These are phyloP conservation scores for Perithous albicinctus DNA, from an alignment of 2,888 invertebrate genomes.

Conservation along the genomic window DNA sequence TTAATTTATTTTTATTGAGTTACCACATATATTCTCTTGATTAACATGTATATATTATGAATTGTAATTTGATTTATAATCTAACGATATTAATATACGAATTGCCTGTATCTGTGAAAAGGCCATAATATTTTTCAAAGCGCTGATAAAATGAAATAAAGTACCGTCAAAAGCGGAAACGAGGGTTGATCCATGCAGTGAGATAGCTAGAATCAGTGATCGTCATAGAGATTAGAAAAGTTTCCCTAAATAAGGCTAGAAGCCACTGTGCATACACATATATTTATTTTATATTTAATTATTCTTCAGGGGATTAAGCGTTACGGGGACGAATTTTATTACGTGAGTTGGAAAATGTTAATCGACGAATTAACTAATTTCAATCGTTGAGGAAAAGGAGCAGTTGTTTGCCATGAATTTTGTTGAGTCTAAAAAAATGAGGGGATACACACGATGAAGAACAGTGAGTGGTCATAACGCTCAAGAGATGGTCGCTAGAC, in stretches of 20 bases:
- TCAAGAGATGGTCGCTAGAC: conserved; percentile 57
- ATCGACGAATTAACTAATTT: conserved; percentile 45
- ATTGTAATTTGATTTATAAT: neutral
- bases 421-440: neutral
- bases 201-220: conserved; percentile 60
- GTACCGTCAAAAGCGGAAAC: conserved; percentile 60
- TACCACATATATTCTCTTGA: neutral
- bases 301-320: conserved; percentile 40
- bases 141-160: conserved; percentile 30
- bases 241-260: conserved; percentile 15
- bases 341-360: conserved; percentile 23
- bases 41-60: neutral
- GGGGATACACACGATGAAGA: conserved; percentile 36
- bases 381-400: conserved; percentile 16
- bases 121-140: neutral
- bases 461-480: conserved; percentile 53
- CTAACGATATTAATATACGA: neutral
- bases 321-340: conserved; percentile 11
- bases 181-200: conserved; percentile 62
- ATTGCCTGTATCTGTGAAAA: neutral
- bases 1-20: neutral
- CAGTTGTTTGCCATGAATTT: conserved; percentile 22
- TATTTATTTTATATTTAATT: conserved; percentile 59
- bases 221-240: conserved; percentile 52
- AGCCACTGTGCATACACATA: conserved; percentile 10